Conservation (phyloP, 2,888 invertebrate species). For the Pasiphila rectangulata region DNA sequence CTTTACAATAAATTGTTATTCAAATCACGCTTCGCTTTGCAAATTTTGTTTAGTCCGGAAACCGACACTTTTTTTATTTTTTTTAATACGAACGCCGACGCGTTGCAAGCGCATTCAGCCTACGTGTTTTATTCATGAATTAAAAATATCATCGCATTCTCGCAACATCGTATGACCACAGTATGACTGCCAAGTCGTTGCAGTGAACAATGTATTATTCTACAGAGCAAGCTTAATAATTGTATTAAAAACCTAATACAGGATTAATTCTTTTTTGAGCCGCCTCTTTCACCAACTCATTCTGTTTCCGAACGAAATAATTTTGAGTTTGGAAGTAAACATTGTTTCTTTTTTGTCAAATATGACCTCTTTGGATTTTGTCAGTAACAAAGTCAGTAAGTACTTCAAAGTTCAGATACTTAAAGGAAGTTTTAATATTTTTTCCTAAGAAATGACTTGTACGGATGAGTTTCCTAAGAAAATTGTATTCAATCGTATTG, state of each 20-base stretch:
- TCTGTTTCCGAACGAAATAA: conserved; percentile 13
- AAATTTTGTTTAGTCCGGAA: conserved; percentile 63
- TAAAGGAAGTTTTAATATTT: too few relatives aligned
- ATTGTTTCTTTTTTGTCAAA: neutral
- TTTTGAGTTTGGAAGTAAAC: conserved; percentile 12
- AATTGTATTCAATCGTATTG: too few relatives aligned
- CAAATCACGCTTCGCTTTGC: conserved; percentile 48
- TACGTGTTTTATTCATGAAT: conserved; percentile 61
- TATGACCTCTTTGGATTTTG: too few relatives aligned
- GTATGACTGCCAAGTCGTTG: conserved; percentile 41
- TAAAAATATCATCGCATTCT: conserved; percentile 57
- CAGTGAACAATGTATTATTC: conserved; percentile 39
- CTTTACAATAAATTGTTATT: conserved; percentile 34
- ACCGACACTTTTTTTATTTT: conserved; percentile 44
- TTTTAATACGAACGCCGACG: conserved; percentile 35
- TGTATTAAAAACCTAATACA: too few relatives aligned
- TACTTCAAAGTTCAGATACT: too few relatives aligned
- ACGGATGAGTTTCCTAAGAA: too few relatives aligned
- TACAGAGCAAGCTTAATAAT: conserved; percentile 36
- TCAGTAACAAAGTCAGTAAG: too few relatives aligned
- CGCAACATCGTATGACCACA: conserved; percentile 23
- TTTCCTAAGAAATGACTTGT: too few relatives aligned
- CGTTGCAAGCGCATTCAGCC: conserved; percentile 48
- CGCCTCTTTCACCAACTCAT: conserved; percentile 13
- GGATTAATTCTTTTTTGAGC: neutral